Percentiles rank a stretch among this genome's conserved stretches.
phyloP scores from a whole-genome alignment of 2,888 invertebrate species.

The Metallyticus violacea region DNA sequence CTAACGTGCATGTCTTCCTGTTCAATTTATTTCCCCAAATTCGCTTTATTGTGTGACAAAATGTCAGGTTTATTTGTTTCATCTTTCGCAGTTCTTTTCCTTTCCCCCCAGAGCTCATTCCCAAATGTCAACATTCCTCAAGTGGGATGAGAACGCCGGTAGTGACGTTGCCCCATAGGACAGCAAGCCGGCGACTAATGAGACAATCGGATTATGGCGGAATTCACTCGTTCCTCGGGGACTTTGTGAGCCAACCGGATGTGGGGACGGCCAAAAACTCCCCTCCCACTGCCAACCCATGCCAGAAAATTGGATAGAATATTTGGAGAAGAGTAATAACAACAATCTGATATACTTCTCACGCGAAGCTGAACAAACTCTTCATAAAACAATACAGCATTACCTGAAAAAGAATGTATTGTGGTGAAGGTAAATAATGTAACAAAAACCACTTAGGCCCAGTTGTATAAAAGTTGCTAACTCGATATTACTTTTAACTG shows the following conservation, averaged over 20 bases:
- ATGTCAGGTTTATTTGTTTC: slow-evolving; percentile 20
- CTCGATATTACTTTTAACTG: too few species aligned
- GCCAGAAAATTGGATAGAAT: background rate
- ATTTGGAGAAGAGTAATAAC: background rate
- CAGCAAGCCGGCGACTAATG: slow-evolving; percentile 21
- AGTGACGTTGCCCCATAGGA: background rate
- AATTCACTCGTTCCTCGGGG: slow-evolving; percentile 11
- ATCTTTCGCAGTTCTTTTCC: background rate
- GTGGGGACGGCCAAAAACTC: background rate
- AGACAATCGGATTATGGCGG: slow-evolving; percentile 28
- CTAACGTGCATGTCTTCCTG: background rate
- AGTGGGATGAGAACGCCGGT: background rate
- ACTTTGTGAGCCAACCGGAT: background rate
- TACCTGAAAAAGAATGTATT: too few species aligned
- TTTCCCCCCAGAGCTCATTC: background rate
- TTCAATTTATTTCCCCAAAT: slow-evolving; percentile 20
- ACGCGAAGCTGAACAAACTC: too few species aligned
- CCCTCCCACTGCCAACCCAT: background rate
- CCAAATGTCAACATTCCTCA: background rate
- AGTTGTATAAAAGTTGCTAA: too few species aligned
- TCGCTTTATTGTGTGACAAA: slow-evolving; percentile 28
- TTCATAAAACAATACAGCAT: too few species aligned
- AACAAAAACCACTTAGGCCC: too few species aligned
- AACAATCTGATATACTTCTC: background rate
- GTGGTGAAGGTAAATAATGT: too few species aligned